Evolutionary conservation across 2,888 invertebrate species (phyloP).

Genomic region (Helleia helle): DNA sequence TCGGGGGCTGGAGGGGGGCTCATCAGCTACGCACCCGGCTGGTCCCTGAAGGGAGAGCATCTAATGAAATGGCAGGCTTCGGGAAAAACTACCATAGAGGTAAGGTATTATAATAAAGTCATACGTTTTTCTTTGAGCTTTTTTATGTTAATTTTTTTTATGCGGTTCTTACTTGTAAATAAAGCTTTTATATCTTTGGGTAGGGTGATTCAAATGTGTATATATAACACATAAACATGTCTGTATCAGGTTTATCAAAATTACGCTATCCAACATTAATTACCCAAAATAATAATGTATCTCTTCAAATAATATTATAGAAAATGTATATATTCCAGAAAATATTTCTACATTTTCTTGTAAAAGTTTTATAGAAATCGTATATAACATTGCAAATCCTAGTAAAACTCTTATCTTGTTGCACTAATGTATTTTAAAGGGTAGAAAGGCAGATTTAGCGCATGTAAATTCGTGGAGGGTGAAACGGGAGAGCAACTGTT

Average conservation of each 20-base stretch:
- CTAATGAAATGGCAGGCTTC: constrained; percentile 77
- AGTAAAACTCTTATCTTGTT: constrained; percentile 4
- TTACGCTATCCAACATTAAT: too few relatives aligned
- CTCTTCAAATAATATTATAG: too few relatives aligned
- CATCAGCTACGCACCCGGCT: constrained; percentile 76
- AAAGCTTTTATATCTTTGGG: too few relatives aligned
- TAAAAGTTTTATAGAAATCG: not conserved
- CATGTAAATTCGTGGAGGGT: constrained; percentile 45
- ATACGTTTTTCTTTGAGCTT: too few relatives aligned
- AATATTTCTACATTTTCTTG: not conserved
- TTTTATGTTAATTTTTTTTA: too few relatives aligned
- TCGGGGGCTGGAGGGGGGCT: constrained; percentile 45
- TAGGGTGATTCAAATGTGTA: too few relatives aligned
- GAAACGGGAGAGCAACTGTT: constrained; percentile 35
- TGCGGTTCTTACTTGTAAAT: too few relatives aligned
- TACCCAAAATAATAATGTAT: too few relatives aligned
- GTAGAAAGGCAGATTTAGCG: constrained; percentile 37
- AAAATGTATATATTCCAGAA: not conserved
- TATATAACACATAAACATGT: too few relatives aligned
- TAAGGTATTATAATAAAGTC: constrained; percentile 29
- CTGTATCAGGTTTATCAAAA: too few relatives aligned
- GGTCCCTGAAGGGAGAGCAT: constrained; percentile 76
- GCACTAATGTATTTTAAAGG: constrained; percentile 9
- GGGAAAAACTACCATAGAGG: constrained; percentile 75
- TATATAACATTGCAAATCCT: not conserved